Conservation (phyloP, 2,888 invertebrate genomes). For the Drosophila merina region DNA sequence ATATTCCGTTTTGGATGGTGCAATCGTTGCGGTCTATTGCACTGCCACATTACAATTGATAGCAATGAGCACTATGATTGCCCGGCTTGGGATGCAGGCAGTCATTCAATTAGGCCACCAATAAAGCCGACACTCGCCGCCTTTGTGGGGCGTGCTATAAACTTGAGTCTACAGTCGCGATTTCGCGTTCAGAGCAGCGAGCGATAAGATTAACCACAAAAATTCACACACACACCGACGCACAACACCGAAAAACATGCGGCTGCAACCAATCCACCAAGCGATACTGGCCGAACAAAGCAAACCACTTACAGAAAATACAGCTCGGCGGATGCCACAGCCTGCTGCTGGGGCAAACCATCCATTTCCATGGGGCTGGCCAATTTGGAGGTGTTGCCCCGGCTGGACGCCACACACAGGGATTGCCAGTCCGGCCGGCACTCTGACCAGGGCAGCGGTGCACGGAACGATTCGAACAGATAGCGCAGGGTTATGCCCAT, state of each 20-base stretch:
- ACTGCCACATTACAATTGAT: conserved; percentile 63
- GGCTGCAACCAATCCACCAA: conserved; percentile 27
- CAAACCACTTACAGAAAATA: conserved; percentile 84
- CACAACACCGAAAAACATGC: conserved; percentile 37
- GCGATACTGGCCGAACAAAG: conserved; percentile 19
- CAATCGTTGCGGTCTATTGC: conserved; percentile 67
- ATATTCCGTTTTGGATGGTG: conserved; percentile 59
- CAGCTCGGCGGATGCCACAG: conserved; percentile 83
- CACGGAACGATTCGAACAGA: conserved; percentile 86
- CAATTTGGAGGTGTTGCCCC: conserved; percentile 57
- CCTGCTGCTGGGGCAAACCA: conserved; percentile 41
- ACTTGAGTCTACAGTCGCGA: conserved; percentile 60
- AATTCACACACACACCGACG: conserved; percentile 4
- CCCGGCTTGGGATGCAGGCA: conserved; percentile 10
- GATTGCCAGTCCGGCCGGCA: conserved; percentile 86
- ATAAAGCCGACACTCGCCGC: conserved; percentile 65
- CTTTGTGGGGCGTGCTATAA: conserved; percentile 47
- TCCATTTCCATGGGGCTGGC: conserved; percentile 24
- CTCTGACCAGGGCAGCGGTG: conserved; percentile 87
- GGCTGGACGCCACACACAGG: conserved; percentile 83
- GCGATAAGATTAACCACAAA: conserved; percentile 58
- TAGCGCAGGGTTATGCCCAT: conserved; percentile 88
- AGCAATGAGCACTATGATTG: conserved; percentile 53
- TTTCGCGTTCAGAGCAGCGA: conserved; percentile 35
- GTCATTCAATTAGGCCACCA: conserved; percentile 69